Conservation (phyloP, 2,113 vertebrate genomes). For the Girardinichthys multiradiatus region DNA sequence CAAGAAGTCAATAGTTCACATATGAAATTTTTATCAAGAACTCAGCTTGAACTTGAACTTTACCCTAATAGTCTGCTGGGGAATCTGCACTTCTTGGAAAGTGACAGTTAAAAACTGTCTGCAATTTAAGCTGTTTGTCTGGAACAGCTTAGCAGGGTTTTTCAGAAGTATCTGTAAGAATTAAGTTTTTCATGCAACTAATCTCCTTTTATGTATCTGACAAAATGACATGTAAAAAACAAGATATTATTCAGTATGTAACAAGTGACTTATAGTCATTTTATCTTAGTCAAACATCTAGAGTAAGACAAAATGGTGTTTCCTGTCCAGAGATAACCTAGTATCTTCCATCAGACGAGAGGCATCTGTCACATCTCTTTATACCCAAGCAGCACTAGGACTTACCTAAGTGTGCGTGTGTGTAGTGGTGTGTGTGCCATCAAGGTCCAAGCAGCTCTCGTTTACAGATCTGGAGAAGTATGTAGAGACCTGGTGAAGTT, state of each 20-base stretch:
- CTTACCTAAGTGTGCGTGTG: too few relatives aligned
- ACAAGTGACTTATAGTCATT: background rate
- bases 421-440: too few relatives aligned
- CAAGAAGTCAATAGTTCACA: slow-evolving; percentile 24
- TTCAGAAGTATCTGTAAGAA: background rate
- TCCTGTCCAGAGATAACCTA: too few relatives aligned
- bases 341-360: too few relatives aligned
- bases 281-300: too few relatives aligned
- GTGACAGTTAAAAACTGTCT: background rate
- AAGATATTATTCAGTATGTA: background rate
- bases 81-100: slow-evolving; percentile 12
- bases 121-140: background rate
- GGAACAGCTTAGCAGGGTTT: background rate
- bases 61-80: slow-evolving; percentile 5
- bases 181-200: too few relatives aligned
- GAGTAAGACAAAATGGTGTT: too few relatives aligned
- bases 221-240: background rate
- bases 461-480: too few relatives aligned
- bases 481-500: too few relatives aligned
- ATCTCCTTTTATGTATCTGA: background rate
- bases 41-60: background rate
- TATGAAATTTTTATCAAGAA: slow-evolving; percentile 26
- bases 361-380: too few relatives aligned
- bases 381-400: too few relatives aligned
- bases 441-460: too few relatives aligned